These are phyloP conservation scores for Scolopax bukidnonensis DNA, from an alignment of 2,797 vertebrate genomes.

Conservation along the genomic window DNA sequence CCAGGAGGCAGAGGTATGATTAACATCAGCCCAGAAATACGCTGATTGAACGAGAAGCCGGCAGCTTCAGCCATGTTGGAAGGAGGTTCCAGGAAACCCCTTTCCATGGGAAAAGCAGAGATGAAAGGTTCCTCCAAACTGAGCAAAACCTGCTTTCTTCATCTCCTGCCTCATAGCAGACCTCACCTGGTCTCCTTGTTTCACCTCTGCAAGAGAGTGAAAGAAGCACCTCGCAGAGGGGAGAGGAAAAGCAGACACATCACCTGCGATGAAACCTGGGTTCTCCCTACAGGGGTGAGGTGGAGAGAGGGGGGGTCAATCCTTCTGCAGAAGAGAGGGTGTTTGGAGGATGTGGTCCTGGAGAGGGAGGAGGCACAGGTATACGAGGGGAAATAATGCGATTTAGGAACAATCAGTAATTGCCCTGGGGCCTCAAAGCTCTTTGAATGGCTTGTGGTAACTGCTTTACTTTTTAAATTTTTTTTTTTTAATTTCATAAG, in stretches of 20 bases:
- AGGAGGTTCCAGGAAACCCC: not conserved
- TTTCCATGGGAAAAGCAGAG: not conserved
- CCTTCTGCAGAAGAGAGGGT: not conserved
- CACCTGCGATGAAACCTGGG: not conserved
- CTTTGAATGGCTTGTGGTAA: not conserved
- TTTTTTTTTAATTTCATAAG: not conserved
- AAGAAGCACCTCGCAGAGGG: not conserved
- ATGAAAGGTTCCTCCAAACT: not conserved
- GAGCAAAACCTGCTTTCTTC: not conserved
- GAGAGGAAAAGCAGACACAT: not conserved
- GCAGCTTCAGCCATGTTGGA: not conserved
- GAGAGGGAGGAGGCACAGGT: not conserved
- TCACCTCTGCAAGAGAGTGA: not conserved
- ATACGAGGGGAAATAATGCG: not conserved
- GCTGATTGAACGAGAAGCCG: not conserved
- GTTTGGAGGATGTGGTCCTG: fast-evolving
- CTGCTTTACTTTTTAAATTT: not conserved
- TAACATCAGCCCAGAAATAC: not conserved
- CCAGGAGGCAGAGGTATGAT: not conserved
- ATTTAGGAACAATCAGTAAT: not conserved
- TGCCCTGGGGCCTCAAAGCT: not conserved
- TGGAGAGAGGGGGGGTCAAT: fast-evolving
- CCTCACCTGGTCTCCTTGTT: not conserved
- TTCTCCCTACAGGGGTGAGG: not conserved
- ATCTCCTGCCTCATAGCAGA: not conserved